phyloP scores from a whole-genome alignment of 2,797 vertebrate genomes.

The Neopelma chrysocephalum region DNA sequence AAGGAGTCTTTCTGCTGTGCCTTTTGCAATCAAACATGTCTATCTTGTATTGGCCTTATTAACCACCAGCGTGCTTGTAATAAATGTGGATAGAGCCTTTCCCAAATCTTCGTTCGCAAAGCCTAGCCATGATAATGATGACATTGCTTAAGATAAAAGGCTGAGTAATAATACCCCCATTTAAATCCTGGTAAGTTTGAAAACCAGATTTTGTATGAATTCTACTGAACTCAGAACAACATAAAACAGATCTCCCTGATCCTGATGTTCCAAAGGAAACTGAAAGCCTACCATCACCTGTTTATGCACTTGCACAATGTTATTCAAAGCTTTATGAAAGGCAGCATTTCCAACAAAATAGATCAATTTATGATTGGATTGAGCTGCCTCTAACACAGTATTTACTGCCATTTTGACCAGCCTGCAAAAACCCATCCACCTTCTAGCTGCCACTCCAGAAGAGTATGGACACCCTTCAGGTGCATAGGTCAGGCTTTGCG shows the following conservation, averaged over 20 bases:
- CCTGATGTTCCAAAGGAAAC: neutral
- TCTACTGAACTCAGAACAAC: neutral
- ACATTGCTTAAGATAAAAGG: neutral
- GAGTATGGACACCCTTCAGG: neutral
- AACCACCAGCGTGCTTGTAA: too few species aligned
- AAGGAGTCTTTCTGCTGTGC: too few species aligned
- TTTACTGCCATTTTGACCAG: neutral
- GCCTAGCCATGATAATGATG: too few species aligned
- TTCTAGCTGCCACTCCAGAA: neutral
- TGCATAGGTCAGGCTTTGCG: neutral
- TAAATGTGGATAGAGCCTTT: too few species aligned
- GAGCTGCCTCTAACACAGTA: neutral
- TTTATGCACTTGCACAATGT: neutral
- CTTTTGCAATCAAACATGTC: too few species aligned
- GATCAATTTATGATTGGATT: neutral
- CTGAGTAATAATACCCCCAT: neutral
- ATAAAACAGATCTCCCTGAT: neutral
- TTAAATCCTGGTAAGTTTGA: neutral
- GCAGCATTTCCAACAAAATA: neutral
- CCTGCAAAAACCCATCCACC: neutral
- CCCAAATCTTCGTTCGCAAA: too few species aligned
- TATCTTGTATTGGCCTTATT: too few species aligned
- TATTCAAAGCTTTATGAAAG: neutral
- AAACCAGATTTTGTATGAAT: neutral
- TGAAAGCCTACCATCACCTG: neutral